phyloP scores from a whole-genome alignment of 2,797 vertebrate species.

The Melanotaenia nigrans region DNA sequence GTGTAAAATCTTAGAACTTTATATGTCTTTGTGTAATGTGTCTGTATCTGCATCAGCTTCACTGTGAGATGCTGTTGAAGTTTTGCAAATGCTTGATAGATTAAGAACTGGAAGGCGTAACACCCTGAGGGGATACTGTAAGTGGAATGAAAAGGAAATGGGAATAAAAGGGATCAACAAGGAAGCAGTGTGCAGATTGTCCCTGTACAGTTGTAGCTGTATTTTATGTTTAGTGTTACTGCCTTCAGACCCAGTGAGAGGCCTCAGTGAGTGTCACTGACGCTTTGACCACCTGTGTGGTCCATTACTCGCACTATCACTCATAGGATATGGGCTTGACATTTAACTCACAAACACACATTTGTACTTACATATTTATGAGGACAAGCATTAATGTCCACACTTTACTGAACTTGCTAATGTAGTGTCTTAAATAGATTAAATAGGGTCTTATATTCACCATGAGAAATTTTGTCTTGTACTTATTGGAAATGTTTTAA shows the following conservation, averaged over 20 bases:
- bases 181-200: conserved; percentile 53
- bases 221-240: conserved; percentile 67
- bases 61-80: conserved; percentile 3
- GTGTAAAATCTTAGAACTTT: conserved; percentile 1
- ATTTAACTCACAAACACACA: conserved; percentile 38
- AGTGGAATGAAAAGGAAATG: conserved; percentile 43
- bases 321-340: conserved; percentile 58
- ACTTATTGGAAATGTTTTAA: not conserved
- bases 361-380: conserved; percentile 23
- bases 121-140: conserved; percentile 13
- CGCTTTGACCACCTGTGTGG: conserved; percentile 76
- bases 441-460: not conserved
- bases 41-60: conserved; percentile 18
- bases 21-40: not conserved
- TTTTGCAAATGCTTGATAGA: conserved; percentile 15
- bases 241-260: conserved; percentile 54
- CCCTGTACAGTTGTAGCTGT: conserved; percentile 53
- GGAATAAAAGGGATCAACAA: conserved; percentile 38
- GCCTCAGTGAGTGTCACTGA: conserved; percentile 59
- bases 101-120: conserved; percentile 4
- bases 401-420: conserved; percentile 9
- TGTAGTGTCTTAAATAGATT: not conserved
- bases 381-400: conserved; percentile 20
- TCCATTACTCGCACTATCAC: conserved; percentile 74
- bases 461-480: not conserved